Evolutionary conservation across 2,888 invertebrate genomes (phyloP).

Genomic region (Pogonocherus hispidulus): DNA sequence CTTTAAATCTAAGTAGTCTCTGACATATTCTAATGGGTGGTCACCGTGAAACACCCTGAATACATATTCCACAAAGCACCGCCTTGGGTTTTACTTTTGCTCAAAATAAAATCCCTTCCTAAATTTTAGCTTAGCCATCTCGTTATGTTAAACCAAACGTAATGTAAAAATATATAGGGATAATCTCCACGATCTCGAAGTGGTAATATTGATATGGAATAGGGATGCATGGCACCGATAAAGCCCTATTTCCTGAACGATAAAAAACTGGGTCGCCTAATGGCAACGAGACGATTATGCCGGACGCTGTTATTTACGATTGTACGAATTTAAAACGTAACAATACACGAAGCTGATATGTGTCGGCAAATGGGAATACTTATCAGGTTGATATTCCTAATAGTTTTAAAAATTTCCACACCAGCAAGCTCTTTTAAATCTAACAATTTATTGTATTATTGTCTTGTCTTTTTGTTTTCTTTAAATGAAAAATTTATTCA

Average conservation of each 20-base stretch:
- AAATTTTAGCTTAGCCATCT: background rate
- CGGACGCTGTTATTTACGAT: slow-evolving; percentile 20
- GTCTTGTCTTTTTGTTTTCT: too few relatives aligned
- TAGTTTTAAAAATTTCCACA: too few relatives aligned
- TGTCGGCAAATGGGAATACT: too few relatives aligned
- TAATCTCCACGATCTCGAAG: background rate
- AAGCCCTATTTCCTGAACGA: background rate
- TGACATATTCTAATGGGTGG: too few relatives aligned
- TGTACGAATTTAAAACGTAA: slow-evolving; percentile 25
- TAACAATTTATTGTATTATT: too few relatives aligned
- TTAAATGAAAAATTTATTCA: too few relatives aligned
- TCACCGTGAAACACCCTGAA: too few relatives aligned
- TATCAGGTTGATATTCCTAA: too few relatives aligned
- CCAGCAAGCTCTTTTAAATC: too few relatives aligned
- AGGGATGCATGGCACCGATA: slow-evolving; percentile 4
- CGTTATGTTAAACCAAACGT: background rate
- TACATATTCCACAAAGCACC: too few relatives aligned
- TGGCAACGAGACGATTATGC: slow-evolving; percentile 15
- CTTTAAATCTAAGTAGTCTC: too few relatives aligned
- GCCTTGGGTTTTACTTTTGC: background rate
- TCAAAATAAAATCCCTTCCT: background rate
- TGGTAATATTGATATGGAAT: slow-evolving; percentile 4
- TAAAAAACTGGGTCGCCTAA: slow-evolving; percentile 16
- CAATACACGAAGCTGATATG: too few relatives aligned
- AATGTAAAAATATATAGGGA: background rate